phyloP scores from a whole-genome alignment of 1,140 invertebrate genomes.

The Cydia pomonella region DNA sequence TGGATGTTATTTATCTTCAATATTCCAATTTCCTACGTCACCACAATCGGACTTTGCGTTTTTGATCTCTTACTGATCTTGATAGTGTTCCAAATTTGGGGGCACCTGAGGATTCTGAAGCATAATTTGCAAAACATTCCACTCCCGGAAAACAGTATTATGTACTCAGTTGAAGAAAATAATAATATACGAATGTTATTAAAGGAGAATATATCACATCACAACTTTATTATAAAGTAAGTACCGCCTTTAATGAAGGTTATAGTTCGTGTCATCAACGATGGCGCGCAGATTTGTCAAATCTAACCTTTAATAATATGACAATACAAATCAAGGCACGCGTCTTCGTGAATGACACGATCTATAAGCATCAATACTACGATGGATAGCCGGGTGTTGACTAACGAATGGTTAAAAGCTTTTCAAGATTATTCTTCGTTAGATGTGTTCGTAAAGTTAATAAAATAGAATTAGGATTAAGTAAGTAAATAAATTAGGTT shows the following conservation, averaged over 20 bases:
- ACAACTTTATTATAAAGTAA: constrained; percentile 35
- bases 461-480: too few species aligned
- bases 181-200: background rate
- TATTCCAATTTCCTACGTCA: background rate
- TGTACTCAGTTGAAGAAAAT: constrained; percentile 17
- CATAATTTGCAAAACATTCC: constrained; percentile 16
- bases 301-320: too few species aligned
- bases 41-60: constrained; percentile 6
- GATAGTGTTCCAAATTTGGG: constrained; percentile 39
- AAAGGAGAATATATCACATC: constrained; percentile 26
- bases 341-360: too few species aligned
- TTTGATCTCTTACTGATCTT: constrained; percentile 33
- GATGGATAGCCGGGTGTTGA: too few species aligned
- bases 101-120: constrained; percentile 36
- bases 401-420: too few species aligned
- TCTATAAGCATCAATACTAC: too few species aligned
- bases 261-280: too few species aligned
- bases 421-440: too few species aligned
- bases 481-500: too few species aligned
- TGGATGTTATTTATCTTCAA: constrained; percentile 26
- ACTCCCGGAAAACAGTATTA: too few species aligned
- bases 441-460: too few species aligned
- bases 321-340: too few species aligned
- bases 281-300: background rate
- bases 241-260: background rate